These are phyloP conservation scores for Ametastegia equiseti DNA, from an alignment of 2,888 invertebrate genomes.

Conservation along the genomic window DNA sequence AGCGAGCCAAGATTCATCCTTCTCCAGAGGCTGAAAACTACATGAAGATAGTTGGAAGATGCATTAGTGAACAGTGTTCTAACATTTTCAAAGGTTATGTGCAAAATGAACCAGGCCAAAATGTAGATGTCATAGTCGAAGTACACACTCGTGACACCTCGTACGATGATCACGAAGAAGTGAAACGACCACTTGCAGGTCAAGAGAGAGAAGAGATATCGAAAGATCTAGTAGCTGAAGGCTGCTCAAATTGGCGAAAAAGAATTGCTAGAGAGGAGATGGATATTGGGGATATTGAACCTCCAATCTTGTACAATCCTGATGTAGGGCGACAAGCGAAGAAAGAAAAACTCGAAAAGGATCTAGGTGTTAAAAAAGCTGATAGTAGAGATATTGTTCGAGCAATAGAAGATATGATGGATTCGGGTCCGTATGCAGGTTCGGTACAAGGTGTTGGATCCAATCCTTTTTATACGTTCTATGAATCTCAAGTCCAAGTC, in stretches of 20 bases:
- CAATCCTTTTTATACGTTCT: conserved; percentile 51
- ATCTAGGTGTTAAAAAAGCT: conserved; percentile 43
- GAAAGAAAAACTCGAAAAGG: conserved; percentile 49
- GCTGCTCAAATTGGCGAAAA: conserved; percentile 46
- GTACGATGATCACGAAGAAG: conserved; percentile 41
- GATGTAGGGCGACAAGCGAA: conserved; percentile 48
- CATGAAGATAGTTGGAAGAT: conserved; percentile 36
- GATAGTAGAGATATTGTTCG: conserved; percentile 46
- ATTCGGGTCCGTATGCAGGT: conserved; percentile 41
- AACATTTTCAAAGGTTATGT: conserved; percentile 36
- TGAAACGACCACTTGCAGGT: conserved; percentile 50
- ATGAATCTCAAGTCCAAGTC: conserved; percentile 49
- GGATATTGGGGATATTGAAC: conserved; percentile 48
- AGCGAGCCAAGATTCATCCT: conserved; percentile 46
- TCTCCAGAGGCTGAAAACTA: conserved; percentile 7
- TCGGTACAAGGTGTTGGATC: conserved; percentile 51
- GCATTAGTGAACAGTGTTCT: conserved; percentile 48
- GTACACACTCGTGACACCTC: conserved; percentile 41
- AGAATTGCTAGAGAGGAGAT: conserved; percentile 45
- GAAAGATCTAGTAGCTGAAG: conserved; percentile 47
- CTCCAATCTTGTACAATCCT: conserved; percentile 44
- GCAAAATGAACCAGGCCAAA: conserved; percentile 8
- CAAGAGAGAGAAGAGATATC: conserved; percentile 39
- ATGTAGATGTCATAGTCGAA: conserved; percentile 26
- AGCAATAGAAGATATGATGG: conserved; percentile 50